A percentile compares a stretch with the other conserved stretches of the same genome.
Conservation (phyloP, 2,113 vertebrate genomes). For the Callipepla californica region DNA sequence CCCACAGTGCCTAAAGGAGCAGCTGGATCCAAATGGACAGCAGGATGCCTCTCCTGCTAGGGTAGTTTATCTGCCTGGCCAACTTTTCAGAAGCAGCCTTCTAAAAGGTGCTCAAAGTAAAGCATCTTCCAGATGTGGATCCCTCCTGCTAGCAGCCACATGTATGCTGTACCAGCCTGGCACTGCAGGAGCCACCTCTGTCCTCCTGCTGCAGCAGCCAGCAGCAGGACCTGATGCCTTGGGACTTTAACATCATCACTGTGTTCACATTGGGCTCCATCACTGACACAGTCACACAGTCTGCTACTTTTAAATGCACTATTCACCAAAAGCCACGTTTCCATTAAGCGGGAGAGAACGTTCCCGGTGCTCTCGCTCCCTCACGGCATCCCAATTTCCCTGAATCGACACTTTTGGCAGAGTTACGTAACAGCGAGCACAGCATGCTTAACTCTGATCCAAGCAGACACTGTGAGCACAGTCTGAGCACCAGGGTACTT, state of each 20-base stretch:
- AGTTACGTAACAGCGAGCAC: conserved; percentile 22
- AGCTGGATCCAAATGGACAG: not conserved
- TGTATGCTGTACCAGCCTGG: not conserved
- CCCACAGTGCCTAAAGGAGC: not conserved
- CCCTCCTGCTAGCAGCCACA: not conserved
- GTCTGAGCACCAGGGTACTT: not conserved
- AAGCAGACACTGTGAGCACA: not conserved
- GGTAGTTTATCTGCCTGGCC: not conserved
- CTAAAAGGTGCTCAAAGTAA: not conserved
- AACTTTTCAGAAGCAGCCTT: not conserved
- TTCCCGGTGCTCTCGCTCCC: not conserved
- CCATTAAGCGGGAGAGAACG: not conserved
- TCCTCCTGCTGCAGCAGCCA: not conserved
- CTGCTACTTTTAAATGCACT: not conserved
- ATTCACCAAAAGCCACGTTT: conserved; percentile 27
- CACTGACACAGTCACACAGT: not conserved
- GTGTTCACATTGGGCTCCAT: not conserved
- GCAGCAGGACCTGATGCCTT: not conserved
- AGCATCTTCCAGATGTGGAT: not conserved
- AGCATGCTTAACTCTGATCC: not conserved
- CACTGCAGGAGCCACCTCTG: not conserved
- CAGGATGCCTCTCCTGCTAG: not conserved
- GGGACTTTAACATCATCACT: not conserved
- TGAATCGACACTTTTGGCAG: not conserved
- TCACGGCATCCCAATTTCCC: not conserved